Base-by-base conservation (phyloP, 2,797 vertebrate genomes). In the Caiman crocodilus region DNA sequence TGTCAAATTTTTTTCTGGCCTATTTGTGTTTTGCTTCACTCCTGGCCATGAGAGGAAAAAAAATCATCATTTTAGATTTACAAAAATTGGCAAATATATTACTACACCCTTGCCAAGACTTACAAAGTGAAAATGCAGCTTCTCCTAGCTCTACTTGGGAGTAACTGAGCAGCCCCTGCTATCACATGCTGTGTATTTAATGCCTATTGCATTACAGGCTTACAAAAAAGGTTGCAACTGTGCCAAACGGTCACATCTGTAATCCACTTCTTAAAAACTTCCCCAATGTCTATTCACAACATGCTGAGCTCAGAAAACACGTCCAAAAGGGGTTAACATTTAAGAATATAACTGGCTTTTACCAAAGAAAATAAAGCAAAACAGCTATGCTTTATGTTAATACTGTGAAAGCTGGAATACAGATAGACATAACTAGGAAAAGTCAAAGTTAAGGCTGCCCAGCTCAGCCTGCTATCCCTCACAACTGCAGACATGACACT, bases 91-190 rank as follows among this genome's bases (percentile, higher is more conserved):
- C 95, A 95, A 96, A 93, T 88, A 84, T 12, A 84, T 28, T 30
- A 84, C 87, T 81, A 7, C 63, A 79, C 95, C 79, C 92, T 94
- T 97, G 96, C 93, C 94, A 96, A 95, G 84, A 81, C 94, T 95
- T 94, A 90, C 92, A 92, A 95, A 91, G 86, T 82, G 94, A 96
- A 96, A 97, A 89, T 83, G 90, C 79, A 90, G 83, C 84, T 92
- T 94, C 91, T 93, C 12, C 1, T 93, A 94, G 92, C 81, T 96
- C 76, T 93, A 71, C 82, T 94, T 85, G 35, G 57, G 91, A 94
- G 88, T 82, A 95, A 90, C 85, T 82, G 93, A 93, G 87, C 92
- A 92, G 89, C 28, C 82, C 84, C 82, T 92, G 86, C 86, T 95
- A 95, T 88, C 92, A 87, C n/a, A 94, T 61, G 57, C 76, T 90